These are phyloP conservation scores for Eunapius fragilis DNA, from an alignment of 37 sponge, comb jelly and placozoan genomes.

Conservation along the genomic window DNA sequence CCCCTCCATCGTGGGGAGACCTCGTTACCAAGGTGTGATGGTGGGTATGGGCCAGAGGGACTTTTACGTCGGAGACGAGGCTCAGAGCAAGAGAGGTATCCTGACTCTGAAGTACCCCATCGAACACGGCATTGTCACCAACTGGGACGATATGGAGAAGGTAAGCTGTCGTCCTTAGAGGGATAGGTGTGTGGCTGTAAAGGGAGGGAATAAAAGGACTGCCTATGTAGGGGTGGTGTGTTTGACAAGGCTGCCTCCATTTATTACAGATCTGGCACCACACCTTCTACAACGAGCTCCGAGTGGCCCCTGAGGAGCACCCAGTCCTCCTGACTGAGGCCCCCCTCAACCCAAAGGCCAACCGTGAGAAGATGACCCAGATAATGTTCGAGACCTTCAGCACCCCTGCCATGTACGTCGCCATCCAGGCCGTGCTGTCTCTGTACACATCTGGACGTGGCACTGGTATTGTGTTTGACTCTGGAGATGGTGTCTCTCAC, in stretches of 20 bases:
- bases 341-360: constrained; percentile 99
- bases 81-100: constrained; percentile 99
- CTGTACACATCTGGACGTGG: constrained; percentile 99
- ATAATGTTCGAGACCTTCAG: constrained; percentile 99
- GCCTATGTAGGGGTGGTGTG: neutral
- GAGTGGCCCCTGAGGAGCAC: constrained; percentile 99
- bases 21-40: constrained; percentile 99
- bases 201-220: neutral
- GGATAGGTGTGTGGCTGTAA: neutral
- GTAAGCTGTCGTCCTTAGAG: constrained; percentile 21
- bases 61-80: constrained; percentile 99
- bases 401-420: constrained; percentile 99
- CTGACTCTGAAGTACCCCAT: constrained; percentile 99
- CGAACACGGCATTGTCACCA: constrained; percentile 99
- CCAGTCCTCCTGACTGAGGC: constrained; percentile 99
- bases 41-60: constrained; percentile 99
- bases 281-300: constrained; percentile 99
- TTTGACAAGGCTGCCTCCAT: neutral
- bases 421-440: constrained; percentile 99
- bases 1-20: constrained; percentile 99
- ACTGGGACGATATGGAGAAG: constrained; percentile 99
- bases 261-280: constrained; percentile 96
- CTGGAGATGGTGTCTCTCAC: constrained; percentile 99
- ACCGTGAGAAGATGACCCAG: constrained; percentile 99
- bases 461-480: constrained; percentile 99